Evolutionary conservation across 2,113 vertebrate species (phyloP).

Genomic region (Ctenomys sociabilis): DNA sequence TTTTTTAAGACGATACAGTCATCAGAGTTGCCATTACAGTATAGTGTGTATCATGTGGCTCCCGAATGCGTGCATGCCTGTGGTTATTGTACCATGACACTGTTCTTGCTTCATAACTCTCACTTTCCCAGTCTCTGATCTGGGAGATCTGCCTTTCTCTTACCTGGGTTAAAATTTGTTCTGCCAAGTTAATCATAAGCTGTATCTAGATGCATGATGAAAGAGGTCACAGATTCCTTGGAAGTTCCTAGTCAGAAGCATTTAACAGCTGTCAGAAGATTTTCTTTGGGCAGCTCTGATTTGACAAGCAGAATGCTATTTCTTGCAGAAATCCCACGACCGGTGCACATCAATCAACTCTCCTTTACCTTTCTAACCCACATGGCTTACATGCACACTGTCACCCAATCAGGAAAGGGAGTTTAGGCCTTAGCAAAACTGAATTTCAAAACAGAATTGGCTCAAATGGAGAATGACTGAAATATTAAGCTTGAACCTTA

Average conservation of each 20-base stretch:
- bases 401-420: background rate
- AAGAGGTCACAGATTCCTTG: background rate
- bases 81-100: background rate
- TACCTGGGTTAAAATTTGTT: background rate
- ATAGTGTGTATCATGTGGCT: background rate
- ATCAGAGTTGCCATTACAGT: background rate
- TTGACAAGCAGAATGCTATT: background rate
- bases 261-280: background rate
- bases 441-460: slow-evolving; percentile 11
- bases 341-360: background rate
- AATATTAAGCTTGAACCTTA: background rate
- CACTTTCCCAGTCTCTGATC: background rate
- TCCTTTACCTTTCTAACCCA: background rate
- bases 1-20: background rate
- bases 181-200: background rate
- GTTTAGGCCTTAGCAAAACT: background rate
- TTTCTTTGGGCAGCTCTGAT: background rate
- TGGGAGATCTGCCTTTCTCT: background rate
- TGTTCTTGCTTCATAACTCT: background rate
- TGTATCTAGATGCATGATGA: background rate
- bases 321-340: background rate
- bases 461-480: background rate
- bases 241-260: background rate
- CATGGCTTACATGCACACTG: background rate
- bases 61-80: background rate